These are phyloP conservation scores for Aphyosemion australe DNA, from an alignment of 2,113 vertebrate genomes.

Conservation along the genomic window DNA sequence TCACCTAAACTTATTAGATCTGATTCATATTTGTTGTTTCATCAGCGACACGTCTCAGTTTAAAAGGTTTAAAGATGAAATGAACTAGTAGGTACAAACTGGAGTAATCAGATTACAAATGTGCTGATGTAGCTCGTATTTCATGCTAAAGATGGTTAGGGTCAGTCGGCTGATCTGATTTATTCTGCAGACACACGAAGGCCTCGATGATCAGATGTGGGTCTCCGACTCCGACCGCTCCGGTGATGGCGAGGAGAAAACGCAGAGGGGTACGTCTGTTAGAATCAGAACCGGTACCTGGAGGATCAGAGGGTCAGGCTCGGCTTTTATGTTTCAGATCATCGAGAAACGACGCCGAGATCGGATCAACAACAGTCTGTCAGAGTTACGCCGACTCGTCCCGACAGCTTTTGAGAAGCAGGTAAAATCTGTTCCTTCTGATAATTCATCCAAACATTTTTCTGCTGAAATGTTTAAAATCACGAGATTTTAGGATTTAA, in stretches of 20 bases:
- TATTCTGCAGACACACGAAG: slow-evolving; percentile 78
- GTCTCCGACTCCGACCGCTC: slow-evolving; percentile 89
- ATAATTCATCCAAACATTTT: too few species aligned
- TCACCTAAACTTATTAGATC: too few species aligned
- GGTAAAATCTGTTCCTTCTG: slow-evolving; percentile 54
- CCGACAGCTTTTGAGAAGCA: slow-evolving; percentile 96
- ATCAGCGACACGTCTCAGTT: too few species aligned
- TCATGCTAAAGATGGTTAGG: too few species aligned
- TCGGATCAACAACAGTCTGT: slow-evolving; percentile 95
- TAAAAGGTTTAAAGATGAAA: too few species aligned
- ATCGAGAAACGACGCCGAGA: slow-evolving; percentile 96
- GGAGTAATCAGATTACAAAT: too few species aligned
- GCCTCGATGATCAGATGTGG: slow-evolving; percentile 84
- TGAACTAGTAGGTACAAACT: too few species aligned
- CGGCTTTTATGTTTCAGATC: slow-evolving; percentile 71
- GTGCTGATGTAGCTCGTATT: too few species aligned
- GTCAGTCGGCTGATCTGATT: neutral
- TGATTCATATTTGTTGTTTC: too few species aligned
- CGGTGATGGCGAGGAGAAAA: slow-evolving; percentile 93
- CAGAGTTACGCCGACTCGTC: slow-evolving; percentile 90
- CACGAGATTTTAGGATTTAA: too few species aligned
- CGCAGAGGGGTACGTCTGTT: slow-evolving; percentile 75
- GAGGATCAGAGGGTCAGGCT: too few species aligned
- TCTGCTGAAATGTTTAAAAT: neutral
- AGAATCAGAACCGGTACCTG: too few species aligned